These are phyloP conservation scores for Agapostemon virescens DNA, from an alignment of 2,888 invertebrate genomes.

Conservation along the genomic window DNA sequence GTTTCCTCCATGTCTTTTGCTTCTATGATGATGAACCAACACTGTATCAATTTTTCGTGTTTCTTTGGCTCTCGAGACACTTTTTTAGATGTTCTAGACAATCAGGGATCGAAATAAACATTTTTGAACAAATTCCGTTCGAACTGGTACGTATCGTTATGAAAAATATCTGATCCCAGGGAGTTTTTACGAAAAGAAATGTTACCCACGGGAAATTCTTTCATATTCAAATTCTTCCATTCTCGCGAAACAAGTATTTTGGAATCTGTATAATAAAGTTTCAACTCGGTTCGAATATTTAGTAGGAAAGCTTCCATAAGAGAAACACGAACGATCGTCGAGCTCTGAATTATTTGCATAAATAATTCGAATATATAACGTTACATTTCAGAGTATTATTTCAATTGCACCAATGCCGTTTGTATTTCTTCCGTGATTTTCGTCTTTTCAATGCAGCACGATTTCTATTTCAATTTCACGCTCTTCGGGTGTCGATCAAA, in stretches of 20 bases:
- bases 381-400: no score
- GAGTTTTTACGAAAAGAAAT: not conserved
- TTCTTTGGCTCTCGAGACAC: not conserved
- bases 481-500: not conserved
- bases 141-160: not conserved
- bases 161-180: not conserved
- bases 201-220: not conserved
- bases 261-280: not conserved
- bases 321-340: no score
- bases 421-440: not conserved
- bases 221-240: no score
- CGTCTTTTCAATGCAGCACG: no score
- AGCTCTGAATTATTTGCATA: not conserved
- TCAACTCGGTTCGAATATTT: not conserved
- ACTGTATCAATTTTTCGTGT: not conserved
- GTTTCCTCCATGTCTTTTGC: not conserved
- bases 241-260: not conserved
- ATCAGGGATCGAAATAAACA: no score
- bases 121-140: no score
- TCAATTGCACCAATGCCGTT: not conserved
- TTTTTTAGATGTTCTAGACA: not conserved
- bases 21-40: not conserved
- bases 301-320: not conserved
- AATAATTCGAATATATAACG: no score
- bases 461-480: not conserved